Evolutionary conservation across 2,797 vertebrate species (phyloP).

Genomic region (Arrhamphus sclerolepis): DNA sequence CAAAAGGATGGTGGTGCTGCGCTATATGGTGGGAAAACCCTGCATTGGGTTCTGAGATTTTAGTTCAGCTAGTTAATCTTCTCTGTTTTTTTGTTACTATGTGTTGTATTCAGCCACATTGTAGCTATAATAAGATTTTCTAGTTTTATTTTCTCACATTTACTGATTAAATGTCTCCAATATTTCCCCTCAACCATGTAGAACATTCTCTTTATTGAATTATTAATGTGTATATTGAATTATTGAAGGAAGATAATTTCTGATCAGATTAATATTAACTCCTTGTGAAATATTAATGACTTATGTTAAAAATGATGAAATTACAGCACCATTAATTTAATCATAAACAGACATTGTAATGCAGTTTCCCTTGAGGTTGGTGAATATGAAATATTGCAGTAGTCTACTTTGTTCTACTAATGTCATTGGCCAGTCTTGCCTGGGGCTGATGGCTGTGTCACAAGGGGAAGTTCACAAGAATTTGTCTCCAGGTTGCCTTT

Average conservation of each 20-base stretch:
- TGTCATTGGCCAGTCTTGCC: conserved; percentile 62
- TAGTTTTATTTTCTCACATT: conserved; percentile 44
- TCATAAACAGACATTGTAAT: conserved; percentile 71
- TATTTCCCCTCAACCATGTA: conserved; percentile 48
- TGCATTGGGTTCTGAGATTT: background rate
- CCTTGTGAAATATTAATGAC: conserved; percentile 79
- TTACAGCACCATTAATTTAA: conserved; percentile 70
- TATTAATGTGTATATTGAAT: conserved; percentile 79
- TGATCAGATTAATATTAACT: conserved; percentile 85
- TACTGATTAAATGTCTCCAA: conserved; percentile 45
- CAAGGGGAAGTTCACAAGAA: conserved; percentile 22
- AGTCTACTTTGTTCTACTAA: conserved; percentile 48
- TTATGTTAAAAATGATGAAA: conserved; percentile 70
- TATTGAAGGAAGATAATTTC: conserved; percentile 82
- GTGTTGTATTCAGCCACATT: conserved; percentile 19
- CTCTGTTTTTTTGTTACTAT: background rate
- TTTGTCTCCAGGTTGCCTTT: conserved; percentile 54
- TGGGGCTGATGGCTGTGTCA: conserved; percentile 33
- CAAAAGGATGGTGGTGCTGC: too few species aligned
- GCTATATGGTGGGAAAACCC: too few species aligned
- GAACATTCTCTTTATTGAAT: conserved; percentile 80
- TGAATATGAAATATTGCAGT: conserved; percentile 61
- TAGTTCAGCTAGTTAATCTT: too few species aligned
- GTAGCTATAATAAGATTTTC: conserved; percentile 14
- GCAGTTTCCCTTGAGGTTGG: conserved; percentile 46